Evolutionary conservation across 2,113 vertebrate genomes (phyloP).

Genomic region (Psammodynastes pulverulentus): DNA sequence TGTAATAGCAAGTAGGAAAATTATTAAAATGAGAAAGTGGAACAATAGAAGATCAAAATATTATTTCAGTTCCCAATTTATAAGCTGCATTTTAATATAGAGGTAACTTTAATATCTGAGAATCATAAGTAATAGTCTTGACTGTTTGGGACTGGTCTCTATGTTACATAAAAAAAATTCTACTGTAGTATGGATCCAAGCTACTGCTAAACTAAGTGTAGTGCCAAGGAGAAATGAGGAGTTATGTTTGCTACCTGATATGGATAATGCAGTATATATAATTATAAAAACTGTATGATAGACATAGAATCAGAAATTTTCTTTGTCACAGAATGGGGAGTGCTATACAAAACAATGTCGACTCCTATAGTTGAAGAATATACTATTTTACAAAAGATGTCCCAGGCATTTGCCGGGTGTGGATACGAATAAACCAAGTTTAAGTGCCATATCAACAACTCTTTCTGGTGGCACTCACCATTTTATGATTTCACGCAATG

Average conservation of each 20-base stretch:
- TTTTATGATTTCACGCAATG: not conserved
- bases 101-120: not conserved
- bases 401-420: not conserved
- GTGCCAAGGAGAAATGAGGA: not conserved
- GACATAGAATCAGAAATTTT: not conserved
- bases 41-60: not conserved
- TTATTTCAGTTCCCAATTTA: not conserved
- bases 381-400: not conserved
- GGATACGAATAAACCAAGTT: not conserved
- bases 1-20: not conserved
- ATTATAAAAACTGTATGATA: not conserved
- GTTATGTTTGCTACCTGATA: not conserved
- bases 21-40: not conserved
- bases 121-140: not conserved
- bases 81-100: not conserved
- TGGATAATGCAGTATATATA: not conserved
- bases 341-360: not conserved
- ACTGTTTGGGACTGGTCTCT: constrained; percentile 4
- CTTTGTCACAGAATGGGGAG: not conserved
- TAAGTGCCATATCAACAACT: not conserved
- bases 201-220: not conserved
- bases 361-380: not conserved
- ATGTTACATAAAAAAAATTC: not conserved
- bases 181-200: not conserved
- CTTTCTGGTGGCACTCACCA: not conserved